A percentile compares a stretch with the other conserved stretches of the same genome.
Conservation (phyloP, 53 echinoderm and acorn worm genomes). For the Zoroaster sp. region DNA sequence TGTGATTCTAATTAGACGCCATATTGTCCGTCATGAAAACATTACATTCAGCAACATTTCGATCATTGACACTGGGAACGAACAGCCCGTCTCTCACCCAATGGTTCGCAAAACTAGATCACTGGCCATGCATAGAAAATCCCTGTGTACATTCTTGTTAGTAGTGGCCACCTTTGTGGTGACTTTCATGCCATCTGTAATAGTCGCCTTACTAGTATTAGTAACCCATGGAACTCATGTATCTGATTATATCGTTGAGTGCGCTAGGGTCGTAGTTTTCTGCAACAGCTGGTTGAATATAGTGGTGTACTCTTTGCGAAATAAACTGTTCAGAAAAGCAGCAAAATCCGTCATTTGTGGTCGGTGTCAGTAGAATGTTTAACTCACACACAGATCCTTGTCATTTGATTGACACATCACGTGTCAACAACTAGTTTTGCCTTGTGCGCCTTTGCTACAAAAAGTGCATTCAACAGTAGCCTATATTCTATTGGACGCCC, state of each 20-base stretch:
- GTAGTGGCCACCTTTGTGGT: neutral
- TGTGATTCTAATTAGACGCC: neutral
- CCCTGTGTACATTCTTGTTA: neutral
- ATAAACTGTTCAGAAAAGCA: neutral
- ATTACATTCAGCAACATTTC: neutral
- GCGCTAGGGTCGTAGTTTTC: neutral
- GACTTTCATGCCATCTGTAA: neutral
- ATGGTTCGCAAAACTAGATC: neutral
- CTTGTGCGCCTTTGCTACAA: too few relatives aligned
- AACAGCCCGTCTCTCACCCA: too few relatives aligned
- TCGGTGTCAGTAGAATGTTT: too few relatives aligned
- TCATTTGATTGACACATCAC: too few relatives aligned
- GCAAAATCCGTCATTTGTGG: neutral
- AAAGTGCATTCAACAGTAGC: too few relatives aligned
- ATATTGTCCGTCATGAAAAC: neutral
- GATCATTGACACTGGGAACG: neutral
- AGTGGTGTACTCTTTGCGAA: neutral
- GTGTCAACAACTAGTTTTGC: too few relatives aligned
- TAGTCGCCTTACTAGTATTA: neutral
- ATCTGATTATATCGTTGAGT: neutral
- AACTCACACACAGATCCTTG: too few relatives aligned
- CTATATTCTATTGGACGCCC: too few relatives aligned
- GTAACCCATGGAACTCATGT: neutral
- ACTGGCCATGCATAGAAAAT: neutral
- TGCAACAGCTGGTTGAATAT: conserved; percentile 3